Conservation (phyloP, 2,113 vertebrate species). For the Siniperca knerii region DNA sequence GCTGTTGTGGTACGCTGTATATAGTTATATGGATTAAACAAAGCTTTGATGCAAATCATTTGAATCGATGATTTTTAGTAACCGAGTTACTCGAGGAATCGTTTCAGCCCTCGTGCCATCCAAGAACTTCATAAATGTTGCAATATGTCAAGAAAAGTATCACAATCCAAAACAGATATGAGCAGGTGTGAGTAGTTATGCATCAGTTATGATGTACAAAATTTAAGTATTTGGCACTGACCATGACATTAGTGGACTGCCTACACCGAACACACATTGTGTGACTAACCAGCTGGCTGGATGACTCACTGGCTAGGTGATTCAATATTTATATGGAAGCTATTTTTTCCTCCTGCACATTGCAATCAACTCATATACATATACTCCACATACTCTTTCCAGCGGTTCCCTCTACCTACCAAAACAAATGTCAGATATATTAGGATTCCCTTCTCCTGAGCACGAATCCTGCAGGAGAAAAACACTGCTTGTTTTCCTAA, state of each 20-base stretch:
- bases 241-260: neutral
- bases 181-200: neutral
- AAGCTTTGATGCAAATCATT: too few relatives aligned
- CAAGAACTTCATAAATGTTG: neutral
- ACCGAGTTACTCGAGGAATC: too few relatives aligned
- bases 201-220: neutral
- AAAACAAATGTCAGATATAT: slow-evolving; percentile 61
- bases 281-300: slow-evolving; percentile 11
- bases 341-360: neutral
- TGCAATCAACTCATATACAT: slow-evolving; percentile 18
- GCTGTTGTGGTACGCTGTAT: too few relatives aligned
- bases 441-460: slow-evolving; percentile 30
- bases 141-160: neutral
- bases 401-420: slow-evolving; percentile 17
- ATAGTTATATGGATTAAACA: too few relatives aligned
- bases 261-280: neutral
- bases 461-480: slow-evolving; percentile 39
- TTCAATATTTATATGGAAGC: slow-evolving; percentile 20
- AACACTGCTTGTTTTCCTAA: slow-evolving; percentile 43
- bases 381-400: neutral
- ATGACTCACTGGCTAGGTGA: slow-evolving; percentile 24
- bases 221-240: neutral
- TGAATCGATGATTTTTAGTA: too few relatives aligned
- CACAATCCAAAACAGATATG: neutral
- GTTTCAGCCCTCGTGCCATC: too few relatives aligned